A percentile compares a stretch with the other conserved stretches of the same genome.
Evolutionary conservation across 1,140 invertebrate genomes (phyloP).

Genomic region (Drosophila simulans): DNA sequence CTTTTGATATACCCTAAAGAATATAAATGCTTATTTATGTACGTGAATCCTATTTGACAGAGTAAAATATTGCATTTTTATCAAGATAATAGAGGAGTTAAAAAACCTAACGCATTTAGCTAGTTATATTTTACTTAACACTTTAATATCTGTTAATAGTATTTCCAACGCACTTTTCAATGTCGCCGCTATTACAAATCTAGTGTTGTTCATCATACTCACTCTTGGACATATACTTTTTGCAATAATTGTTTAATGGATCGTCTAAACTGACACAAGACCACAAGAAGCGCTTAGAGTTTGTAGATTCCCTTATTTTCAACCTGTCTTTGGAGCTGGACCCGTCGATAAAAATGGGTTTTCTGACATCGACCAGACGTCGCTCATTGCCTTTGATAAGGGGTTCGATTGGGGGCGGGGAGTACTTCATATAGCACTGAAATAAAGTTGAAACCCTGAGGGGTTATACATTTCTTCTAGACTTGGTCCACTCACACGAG

Average conservation of each 20-base stretch:
- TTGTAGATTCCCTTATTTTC: fast-evolving
- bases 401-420: background rate
- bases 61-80: no score
- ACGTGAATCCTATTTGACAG: no score
- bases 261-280: constrained; percentile 13
- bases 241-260: constrained; percentile 6
- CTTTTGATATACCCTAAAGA: no score
- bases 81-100: no score
- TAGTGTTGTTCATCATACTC: constrained; percentile 2
- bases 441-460: constrained; percentile 3
- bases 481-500: constrained; percentile 36
- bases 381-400: constrained; percentile 14
- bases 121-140: no score
- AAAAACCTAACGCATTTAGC: no score
- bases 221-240: constrained; percentile 10
- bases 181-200: no score
- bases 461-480: constrained; percentile 8
- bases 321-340: background rate
- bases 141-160: no score
- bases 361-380: constrained; percentile 14
- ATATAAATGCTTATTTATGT: no score
- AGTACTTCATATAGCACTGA: constrained; percentile 33
- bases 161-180: no score
- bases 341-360: constrained; percentile 3
- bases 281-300: background rate